A percentile compares a stretch with the other conserved stretches of the same genome.
Conservation (phyloP, 2,113 vertebrate species). For the Heloderma charlesbogerti region DNA sequence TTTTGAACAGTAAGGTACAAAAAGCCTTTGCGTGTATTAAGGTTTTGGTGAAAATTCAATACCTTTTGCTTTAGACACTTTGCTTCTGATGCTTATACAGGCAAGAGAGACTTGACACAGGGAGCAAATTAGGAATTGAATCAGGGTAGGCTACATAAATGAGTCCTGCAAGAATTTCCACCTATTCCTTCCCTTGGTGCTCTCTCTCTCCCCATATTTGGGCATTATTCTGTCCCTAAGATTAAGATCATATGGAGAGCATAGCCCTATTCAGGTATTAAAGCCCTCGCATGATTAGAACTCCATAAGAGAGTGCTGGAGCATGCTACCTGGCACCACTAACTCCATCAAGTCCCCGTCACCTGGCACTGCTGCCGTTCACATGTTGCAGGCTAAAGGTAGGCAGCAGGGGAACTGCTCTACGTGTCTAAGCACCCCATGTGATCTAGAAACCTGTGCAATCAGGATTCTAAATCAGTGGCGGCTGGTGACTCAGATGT, state of each 20-base stretch:
- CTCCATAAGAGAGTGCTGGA: not conserved
- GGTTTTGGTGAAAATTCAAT: slow-evolving; percentile 82
- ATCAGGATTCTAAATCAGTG: not conserved
- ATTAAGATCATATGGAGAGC: not conserved
- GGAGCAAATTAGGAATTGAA: slow-evolving; percentile 26
- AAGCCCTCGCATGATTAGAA: not conserved
- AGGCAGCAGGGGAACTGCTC: not conserved
- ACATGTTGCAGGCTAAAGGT: not conserved
- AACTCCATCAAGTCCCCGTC: no score
- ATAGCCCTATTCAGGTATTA: not conserved
- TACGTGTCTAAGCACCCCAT: not conserved
- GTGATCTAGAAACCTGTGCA: not conserved
- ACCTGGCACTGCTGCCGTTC: not conserved
- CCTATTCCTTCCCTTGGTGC: not conserved
- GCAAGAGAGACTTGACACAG: slow-evolving; percentile 66
- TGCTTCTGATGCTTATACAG: slow-evolving; percentile 75
- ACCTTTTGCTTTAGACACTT: slow-evolving; percentile 73
- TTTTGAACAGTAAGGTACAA: slow-evolving; percentile 79
- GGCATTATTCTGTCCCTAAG: slow-evolving; percentile 18
- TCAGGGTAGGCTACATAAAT: slow-evolving; percentile 38
- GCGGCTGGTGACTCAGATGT: no score
- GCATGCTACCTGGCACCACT: not conserved
- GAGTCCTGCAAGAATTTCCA: not conserved
- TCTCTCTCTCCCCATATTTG: not conserved
- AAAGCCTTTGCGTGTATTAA: slow-evolving; percentile 74